Percentiles rank a stretch among this genome's conserved stretches.
phyloP scores from a whole-genome alignment of 2,888 invertebrate species.

The Caenorhabditis doughertyi region DNA sequence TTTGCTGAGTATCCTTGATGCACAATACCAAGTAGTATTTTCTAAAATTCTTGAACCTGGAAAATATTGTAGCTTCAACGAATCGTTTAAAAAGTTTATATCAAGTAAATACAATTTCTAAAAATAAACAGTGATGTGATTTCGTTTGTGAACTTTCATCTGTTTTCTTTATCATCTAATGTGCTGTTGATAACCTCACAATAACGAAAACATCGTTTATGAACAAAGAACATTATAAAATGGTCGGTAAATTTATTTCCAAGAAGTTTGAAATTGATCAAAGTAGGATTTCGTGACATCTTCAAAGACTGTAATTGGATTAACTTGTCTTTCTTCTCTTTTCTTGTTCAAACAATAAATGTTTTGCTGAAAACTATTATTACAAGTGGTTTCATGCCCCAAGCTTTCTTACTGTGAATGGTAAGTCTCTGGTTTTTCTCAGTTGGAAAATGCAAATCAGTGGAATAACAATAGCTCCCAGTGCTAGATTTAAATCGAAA shows the following conservation, averaged over 20 bases:
- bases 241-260: constrained; percentile 22
- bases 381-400: neutral
- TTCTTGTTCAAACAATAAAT: constrained; percentile 35
- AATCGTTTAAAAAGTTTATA: too few relatives aligned
- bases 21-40: too few relatives aligned
- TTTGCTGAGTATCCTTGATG: too few relatives aligned
- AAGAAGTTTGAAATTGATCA: constrained; percentile 45
- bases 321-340: constrained; percentile 38
- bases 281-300: constrained; percentile 50
- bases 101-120: too few relatives aligned
- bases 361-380: constrained; percentile 18
- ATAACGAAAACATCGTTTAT: neutral
- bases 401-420: constrained; percentile 22
- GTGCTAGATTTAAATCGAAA: constrained; percentile 45
- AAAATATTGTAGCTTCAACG: too few relatives aligned
- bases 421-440: constrained; percentile 29
- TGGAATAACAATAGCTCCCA: constrained; percentile 41
- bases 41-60: too few relatives aligned
- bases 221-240: neutral
- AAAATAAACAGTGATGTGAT: too few relatives aligned
- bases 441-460: constrained; percentile 26
- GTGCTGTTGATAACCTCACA: too few relatives aligned
- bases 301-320: constrained; percentile 44
- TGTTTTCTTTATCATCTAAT: too few relatives aligned
- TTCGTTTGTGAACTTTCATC: too few relatives aligned